These are phyloP conservation scores for Eulacestoma nigropectus DNA, from an alignment of 2,113 vertebrate genomes.

Conservation along the genomic window DNA sequence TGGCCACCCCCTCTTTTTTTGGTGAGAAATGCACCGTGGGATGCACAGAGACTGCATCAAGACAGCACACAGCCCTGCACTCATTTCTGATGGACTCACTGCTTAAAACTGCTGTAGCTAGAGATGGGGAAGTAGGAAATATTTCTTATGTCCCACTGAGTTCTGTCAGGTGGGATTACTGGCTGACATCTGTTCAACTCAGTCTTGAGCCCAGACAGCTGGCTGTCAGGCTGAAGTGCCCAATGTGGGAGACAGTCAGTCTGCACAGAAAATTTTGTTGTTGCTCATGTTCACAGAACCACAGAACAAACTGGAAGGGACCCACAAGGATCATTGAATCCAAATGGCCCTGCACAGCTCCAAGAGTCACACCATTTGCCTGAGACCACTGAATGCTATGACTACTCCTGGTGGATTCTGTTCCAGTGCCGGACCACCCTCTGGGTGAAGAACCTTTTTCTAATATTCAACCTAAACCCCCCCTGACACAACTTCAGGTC, in stretches of 20 bases:
- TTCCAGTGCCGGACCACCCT: fast-evolving
- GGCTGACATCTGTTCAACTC: background rate
- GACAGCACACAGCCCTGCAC: background rate
- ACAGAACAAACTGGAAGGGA: background rate
- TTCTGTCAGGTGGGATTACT: background rate
- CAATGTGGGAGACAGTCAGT: fast-evolving
- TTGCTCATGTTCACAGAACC: background rate
- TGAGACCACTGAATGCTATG: background rate
- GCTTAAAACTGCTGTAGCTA: background rate
- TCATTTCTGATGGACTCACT: background rate
- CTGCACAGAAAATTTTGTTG: background rate
- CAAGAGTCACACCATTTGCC: background rate
- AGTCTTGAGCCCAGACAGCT: background rate
- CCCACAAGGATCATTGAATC: background rate
- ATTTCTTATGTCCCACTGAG: background rate
- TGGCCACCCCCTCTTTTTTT: background rate
- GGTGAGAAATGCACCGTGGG: fast-evolving
- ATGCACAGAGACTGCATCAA: background rate
- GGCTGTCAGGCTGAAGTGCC: background rate
- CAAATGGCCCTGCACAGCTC: background rate
- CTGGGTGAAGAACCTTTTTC: background rate
- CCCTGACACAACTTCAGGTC: background rate
- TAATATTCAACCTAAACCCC: background rate
- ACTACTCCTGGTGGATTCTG: background rate
- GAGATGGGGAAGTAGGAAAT: background rate